phyloP scores from a whole-genome alignment of 2,797 vertebrate genomes.

The Mormyrops boulengeri region DNA sequence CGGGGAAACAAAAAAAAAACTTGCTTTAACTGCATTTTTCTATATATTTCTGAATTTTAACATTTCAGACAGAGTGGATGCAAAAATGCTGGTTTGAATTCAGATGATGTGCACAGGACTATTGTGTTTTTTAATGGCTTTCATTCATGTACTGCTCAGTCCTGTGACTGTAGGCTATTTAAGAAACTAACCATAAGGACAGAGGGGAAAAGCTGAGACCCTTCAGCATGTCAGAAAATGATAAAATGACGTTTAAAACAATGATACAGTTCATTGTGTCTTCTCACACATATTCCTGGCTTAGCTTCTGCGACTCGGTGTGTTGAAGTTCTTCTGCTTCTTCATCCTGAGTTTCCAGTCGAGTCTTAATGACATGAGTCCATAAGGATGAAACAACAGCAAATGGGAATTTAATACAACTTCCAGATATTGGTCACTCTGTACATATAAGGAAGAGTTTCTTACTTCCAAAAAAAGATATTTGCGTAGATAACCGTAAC shows the following conservation, averaged over 20 bases:
- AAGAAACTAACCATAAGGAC: not conserved
- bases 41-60: not conserved
- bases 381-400: not conserved
- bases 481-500: not conserved
- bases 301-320: not conserved
- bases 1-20: not conserved
- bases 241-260: not conserved
- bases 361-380: not conserved
- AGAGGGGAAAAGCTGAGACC: not conserved
- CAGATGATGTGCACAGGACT: not conserved
- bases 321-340: not conserved
- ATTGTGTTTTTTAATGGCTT: not conserved
- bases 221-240: not conserved
- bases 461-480: not conserved
- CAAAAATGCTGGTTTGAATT: not conserved
- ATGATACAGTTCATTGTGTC: not conserved
- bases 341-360: not conserved
- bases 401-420: not conserved
- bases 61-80: not conserved
- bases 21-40: not conserved
- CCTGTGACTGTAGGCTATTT: not conserved
- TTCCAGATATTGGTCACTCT: not conserved
- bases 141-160: not conserved
- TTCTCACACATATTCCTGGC: not conserved
- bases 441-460: not conserved